These are phyloP conservation scores for Nomada lathburiana DNA, from an alignment of 2,888 invertebrate genomes.

Conservation along the genomic window DNA sequence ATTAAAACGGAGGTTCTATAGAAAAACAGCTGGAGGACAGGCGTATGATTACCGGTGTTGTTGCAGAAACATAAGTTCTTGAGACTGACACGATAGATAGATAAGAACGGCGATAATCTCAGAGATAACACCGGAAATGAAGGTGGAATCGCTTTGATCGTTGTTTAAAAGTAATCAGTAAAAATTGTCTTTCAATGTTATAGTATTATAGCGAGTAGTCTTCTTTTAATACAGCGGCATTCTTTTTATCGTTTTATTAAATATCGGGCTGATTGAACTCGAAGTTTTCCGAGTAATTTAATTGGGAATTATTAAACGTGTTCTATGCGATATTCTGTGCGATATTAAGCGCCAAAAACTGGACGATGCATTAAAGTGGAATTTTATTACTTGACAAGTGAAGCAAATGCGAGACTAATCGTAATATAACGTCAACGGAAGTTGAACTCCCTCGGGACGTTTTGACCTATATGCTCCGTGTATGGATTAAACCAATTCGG, in stretches of 20 bases:
- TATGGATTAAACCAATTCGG: conserved; percentile 30
- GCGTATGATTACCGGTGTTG: background rate
- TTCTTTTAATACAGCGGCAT: too few relatives aligned
- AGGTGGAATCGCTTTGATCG: background rate
- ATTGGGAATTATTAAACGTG: background rate
- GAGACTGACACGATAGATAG: background rate
- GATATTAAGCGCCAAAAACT: background rate
- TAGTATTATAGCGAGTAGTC: too few relatives aligned
- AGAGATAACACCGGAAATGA: background rate
- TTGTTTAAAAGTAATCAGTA: too few relatives aligned
- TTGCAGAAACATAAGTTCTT: background rate
- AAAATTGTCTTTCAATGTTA: too few relatives aligned
- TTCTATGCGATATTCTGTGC: too few relatives aligned
- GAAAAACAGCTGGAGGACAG: background rate
- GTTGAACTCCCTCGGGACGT: conserved; percentile 18
- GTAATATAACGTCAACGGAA: conserved; percentile 20
- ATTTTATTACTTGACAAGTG: conserved; percentile 19
- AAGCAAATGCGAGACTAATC: conserved; percentile 30
- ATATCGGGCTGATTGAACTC: too few relatives aligned
- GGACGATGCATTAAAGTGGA: conserved; percentile 1
- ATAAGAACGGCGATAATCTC: background rate
- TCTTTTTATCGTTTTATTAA: too few relatives aligned
- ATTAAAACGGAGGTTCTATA: conserved; percentile 49
- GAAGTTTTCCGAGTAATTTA: too few relatives aligned
- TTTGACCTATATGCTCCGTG: conserved; percentile 25